Base-by-base conservation (phyloP, 2,888 invertebrate genomes). In the Lithophane ornitopus region DNA sequence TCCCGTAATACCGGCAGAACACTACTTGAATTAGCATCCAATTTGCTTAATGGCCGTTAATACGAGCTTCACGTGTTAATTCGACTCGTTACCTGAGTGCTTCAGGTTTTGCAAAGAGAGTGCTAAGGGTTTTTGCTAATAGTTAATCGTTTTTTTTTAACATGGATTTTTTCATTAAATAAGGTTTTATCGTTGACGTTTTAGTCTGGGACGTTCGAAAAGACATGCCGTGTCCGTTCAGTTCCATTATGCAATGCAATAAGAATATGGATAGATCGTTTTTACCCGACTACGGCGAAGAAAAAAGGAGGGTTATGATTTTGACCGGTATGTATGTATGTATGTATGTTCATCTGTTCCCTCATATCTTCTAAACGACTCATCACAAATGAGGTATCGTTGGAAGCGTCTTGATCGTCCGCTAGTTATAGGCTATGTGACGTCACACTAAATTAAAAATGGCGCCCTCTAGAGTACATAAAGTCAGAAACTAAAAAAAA, bases 21-120 rank as follows among this genome's bases (percentile, higher is more conserved):
- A 81, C 76, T 85, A 86, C 89, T 91, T 82, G 87, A 92, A 93
- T 93, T 92, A 93, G 89, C 92, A 91, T 92, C 90, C 92, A 92
- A 93, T 93, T 93, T 92, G 85, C 87, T 89, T 92, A 93, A 92
- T 91, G 88, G 87, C 78, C 86, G 87, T 89, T 90, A 89, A 91
- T 91, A 85, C 87, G 87, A 88, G 84, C 78, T 85, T 82, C 83
- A 89, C 89, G 90, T 88, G 90, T 91, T 89, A 91, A 91, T 91
- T 90, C 84, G 78, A 88, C 89, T 88, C 89, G 89, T 88, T 90
- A 87, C 70, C 81, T 85, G 78, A 89, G 86, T 83, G 82, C 85
- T 78, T 74, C 75, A 81, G 82, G 82, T 82, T 77, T 85, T 84
- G 73, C 72, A 52, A 39, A 65, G 65, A 74, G 70, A 76, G 71